A percentile compares a stretch with the other conserved stretches of the same genome.
These are phyloP conservation scores for Enteromius trimaculatus DNA, from an alignment of 2,797 vertebrate species.

Conservation along the genomic window DNA sequence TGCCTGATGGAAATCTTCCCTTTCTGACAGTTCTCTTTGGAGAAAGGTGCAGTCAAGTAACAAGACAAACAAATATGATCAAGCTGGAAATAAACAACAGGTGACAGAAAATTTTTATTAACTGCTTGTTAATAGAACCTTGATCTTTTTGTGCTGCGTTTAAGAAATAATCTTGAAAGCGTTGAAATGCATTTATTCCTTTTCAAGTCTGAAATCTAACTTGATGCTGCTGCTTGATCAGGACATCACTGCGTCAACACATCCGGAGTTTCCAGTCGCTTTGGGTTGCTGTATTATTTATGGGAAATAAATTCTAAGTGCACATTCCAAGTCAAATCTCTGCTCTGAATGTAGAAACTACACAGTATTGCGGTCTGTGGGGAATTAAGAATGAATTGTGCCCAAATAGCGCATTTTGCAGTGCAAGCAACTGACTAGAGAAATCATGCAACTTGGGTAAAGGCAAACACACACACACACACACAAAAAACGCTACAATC, in stretches of 20 bases:
- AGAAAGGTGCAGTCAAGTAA: conserved; percentile 16
- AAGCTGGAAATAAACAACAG: conserved; percentile 14
- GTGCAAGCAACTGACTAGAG: not conserved
- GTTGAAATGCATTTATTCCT: conserved; percentile 44
- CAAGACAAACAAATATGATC: not conserved
- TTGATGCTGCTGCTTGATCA: conserved; percentile 21
- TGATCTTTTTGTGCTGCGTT: not conserved
- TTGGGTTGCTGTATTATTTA: conserved; percentile 38
- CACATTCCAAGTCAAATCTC: conserved; percentile 17
- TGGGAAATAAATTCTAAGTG: conserved; percentile 1
- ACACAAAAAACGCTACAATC: not conserved
- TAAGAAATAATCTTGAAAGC: not conserved
- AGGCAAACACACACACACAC: not conserved
- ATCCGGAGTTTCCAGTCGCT: not conserved
- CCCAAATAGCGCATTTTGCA: not conserved
- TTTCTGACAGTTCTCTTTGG: conserved; percentile 22
- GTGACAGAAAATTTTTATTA: not conserved
- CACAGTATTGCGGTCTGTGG: not conserved
- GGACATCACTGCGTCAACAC: conserved; percentile 12
- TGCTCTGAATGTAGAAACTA: conserved; percentile 10
- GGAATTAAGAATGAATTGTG: conserved; percentile 5
- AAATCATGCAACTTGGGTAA: not conserved
- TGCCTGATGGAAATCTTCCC: conserved; percentile 24
- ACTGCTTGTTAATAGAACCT: conserved; percentile 6
- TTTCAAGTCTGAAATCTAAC: conserved; percentile 36